Conservation (phyloP, 2,113 vertebrate genomes). For the Xyliphius kryptos region DNA sequence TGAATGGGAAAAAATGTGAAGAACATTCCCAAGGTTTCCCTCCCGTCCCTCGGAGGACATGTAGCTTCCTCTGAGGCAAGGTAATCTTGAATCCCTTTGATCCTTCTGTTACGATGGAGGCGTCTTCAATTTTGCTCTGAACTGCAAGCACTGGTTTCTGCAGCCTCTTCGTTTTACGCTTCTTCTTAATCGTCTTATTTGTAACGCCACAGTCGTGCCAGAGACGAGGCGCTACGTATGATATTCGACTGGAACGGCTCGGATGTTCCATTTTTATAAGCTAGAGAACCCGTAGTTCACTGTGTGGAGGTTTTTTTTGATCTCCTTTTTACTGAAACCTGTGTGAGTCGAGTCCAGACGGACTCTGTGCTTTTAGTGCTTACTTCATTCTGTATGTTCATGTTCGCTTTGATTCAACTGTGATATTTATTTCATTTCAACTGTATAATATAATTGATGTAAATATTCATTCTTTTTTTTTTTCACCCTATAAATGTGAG, state of each 20-base stretch:
- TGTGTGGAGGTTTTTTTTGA: slow-evolving; percentile 30
- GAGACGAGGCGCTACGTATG: no score
- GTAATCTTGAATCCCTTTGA: background rate
- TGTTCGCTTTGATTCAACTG: no score
- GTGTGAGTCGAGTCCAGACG: slow-evolving; percentile 14
- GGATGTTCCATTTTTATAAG: slow-evolving; percentile 6
- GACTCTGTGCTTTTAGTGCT: slow-evolving; percentile 13
- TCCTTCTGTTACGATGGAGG: slow-evolving; percentile 2
- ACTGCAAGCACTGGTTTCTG: background rate
- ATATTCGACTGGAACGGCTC: background rate
- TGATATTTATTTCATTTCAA: no score
- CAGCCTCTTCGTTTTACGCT: background rate
- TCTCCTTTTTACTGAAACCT: slow-evolving; percentile 21
- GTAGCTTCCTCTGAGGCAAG: slow-evolving; percentile 2
- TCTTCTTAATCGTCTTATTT: no score
- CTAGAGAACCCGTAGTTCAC: slow-evolving; percentile 25
- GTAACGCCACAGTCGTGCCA: no score
- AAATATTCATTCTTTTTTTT: no score
- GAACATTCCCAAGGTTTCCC: background rate
- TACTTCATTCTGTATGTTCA: slow-evolving; percentile 14
- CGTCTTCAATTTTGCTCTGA: background rate
- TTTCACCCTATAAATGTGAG: no score
- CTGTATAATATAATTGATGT: no score
- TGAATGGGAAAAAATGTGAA: background rate
- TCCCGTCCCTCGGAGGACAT: background rate